Evolutionary conservation across 2,888 invertebrate species (phyloP), one percentile per base, ranked within the genome.

Genomic region (Tineola bisselliella): DNA sequence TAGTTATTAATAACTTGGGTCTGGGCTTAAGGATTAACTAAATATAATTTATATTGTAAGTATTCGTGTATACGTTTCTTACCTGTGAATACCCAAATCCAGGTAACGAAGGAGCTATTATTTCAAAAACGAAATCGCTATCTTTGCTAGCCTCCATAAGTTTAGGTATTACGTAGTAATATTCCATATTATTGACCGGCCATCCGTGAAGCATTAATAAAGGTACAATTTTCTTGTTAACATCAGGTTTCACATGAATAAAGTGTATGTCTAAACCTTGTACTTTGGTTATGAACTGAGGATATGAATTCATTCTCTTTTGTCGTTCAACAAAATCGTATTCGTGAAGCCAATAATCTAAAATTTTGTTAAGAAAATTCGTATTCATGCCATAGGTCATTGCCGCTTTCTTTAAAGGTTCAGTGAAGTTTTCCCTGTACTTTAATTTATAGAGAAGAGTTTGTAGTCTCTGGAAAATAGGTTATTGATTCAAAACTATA

Each of bases 151-250:
- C 82, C 0, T 73, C 77, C 0, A 84, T 88, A 19, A 91, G 71
- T 31, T 88, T 62, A 1, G 90, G 90, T 62, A 91, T 87, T 11
- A 91, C 74, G 64, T 88, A 88, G 67, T 89, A 88, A 70, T 91
- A 92, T 74, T 93, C 92, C 58, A 88, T 80, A 0, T 91, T 78
- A 3, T 90, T 90, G 8, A 92, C 91, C 0, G 92, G 92, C 92
- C 92, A 93, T 18, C 93, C 93, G 69, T 93, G 92, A 3, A 90
- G 72, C 52, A 93, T 62, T 30, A 92, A 68, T 11, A 93, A 65
- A 0, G 92, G 91, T 8, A 89, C 60, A 0, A 61, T 57, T 57
- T 60, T 62, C 61, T 65, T 64, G 12, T 17, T 58, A 63, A 66
- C 0, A 6, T 18, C 15, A 17, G 91, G 90, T 70, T 90, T 90